Conservation (phyloP, 1,140 invertebrate species). For the Philotrypesis tridentata region DNA sequence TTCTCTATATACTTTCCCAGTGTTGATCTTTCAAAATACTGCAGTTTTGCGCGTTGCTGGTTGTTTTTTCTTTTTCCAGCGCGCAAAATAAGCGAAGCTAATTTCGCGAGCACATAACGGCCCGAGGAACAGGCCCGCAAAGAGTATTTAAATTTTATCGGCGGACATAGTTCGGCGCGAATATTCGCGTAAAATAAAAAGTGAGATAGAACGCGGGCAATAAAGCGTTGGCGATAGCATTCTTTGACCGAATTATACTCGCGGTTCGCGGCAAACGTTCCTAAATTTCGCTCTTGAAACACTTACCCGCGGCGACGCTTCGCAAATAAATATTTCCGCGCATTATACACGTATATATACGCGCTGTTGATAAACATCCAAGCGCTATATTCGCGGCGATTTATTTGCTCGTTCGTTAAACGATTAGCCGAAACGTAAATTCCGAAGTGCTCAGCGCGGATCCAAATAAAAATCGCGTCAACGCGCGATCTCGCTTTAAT, state of each 20-base stretch:
- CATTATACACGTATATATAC: no score
- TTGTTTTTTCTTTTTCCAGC: no score
- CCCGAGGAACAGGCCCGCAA: background rate
- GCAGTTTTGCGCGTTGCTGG: background rate
- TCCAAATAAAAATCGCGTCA: background rate
- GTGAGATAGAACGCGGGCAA: background rate
- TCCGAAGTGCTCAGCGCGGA: background rate
- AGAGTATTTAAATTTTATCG: slow-evolving; percentile 20
- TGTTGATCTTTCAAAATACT: background rate
- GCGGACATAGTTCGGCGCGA: background rate
- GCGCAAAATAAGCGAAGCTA: no score
- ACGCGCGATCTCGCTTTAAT: background rate
- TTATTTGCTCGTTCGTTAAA: background rate
- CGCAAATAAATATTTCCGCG: background rate
- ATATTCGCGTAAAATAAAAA: background rate
- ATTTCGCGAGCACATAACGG: background rate
- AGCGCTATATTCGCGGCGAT: background rate
- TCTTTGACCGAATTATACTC: background rate
- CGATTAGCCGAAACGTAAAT: background rate
- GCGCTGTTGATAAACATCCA: background rate
- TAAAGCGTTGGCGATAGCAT: background rate
- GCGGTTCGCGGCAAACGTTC: background rate
- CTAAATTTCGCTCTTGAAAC: background rate
- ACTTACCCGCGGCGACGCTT: background rate
- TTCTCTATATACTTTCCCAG: no score